Conservation (phyloP, 1,140 invertebrate genomes). For the Macrocentrus cingulum region DNA sequence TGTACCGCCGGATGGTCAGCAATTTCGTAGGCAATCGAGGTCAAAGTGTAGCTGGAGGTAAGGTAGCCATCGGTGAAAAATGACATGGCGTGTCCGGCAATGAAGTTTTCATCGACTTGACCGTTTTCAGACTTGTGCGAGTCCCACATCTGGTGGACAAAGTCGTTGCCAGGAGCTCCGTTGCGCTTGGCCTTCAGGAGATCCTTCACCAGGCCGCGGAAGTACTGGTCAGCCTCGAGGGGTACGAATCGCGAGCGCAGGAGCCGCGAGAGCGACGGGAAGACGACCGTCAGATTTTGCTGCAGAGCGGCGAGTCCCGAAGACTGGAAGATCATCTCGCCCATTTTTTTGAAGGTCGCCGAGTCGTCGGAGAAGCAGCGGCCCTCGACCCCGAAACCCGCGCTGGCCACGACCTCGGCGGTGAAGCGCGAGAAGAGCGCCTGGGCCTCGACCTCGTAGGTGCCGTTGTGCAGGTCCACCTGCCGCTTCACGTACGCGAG, state of each 20-base stretch:
- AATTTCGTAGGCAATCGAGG: slow-evolving; percentile 35
- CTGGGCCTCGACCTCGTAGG: slow-evolving; percentile 40
- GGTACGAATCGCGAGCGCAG: slow-evolving; percentile 16
- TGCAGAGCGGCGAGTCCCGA: background rate
- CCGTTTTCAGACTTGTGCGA: slow-evolving; percentile 26
- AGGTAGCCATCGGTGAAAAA: slow-evolving; percentile 57
- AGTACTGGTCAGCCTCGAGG: slow-evolving; percentile 17
- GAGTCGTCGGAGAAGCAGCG: slow-evolving; percentile 29
- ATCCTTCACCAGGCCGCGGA: slow-evolving; percentile 20
- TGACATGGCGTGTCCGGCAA: slow-evolving; percentile 32
- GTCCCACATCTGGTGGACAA: slow-evolving; percentile 35
- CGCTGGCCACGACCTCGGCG: slow-evolving; percentile 56
- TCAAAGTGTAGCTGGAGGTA: slow-evolving; percentile 55
- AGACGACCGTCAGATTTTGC: slow-evolving; percentile 7
- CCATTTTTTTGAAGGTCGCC: slow-evolving; percentile 28
- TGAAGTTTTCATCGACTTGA: slow-evolving; percentile 26
- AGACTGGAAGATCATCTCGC: slow-evolving; percentile 31
- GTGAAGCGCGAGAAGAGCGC: slow-evolving; percentile 52
- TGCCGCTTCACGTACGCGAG: slow-evolving; percentile 22
- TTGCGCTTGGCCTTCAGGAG: slow-evolving; percentile 11
- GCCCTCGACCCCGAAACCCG: slow-evolving; percentile 54
- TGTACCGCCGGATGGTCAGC: slow-evolving; percentile 56
- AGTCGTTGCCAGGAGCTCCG: slow-evolving; percentile 32
- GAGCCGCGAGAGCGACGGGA: slow-evolving; percentile 2
- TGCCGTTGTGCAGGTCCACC: background rate